These are phyloP conservation scores for Pseudomugil gertrudae DNA, from an alignment of 2,797 vertebrate species.

Conservation along the genomic window DNA sequence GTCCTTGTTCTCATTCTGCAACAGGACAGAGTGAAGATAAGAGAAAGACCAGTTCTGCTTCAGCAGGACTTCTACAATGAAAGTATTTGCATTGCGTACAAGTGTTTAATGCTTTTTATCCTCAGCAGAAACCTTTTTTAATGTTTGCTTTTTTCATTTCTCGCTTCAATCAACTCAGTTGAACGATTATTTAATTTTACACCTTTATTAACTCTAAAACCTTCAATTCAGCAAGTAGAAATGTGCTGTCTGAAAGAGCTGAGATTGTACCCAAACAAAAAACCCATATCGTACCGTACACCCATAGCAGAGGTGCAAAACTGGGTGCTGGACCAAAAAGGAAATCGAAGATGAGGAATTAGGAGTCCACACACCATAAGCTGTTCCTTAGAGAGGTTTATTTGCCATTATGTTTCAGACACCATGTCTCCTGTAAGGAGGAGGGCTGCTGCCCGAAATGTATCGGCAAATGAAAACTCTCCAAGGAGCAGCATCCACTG, in stretches of 20 bases:
- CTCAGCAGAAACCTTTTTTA: background rate
- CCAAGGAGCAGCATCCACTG: too few species aligned
- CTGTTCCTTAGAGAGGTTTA: too few species aligned
- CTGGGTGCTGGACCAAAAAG: too few species aligned
- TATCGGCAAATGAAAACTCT: too few species aligned
- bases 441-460: too few species aligned
- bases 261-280: too few species aligned
- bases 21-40: background rate
- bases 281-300: too few species aligned
- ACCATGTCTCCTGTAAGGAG: too few species aligned
- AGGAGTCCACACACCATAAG: too few species aligned
- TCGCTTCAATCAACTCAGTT: background rate
- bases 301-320: too few species aligned
- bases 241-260: background rate
- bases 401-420: too few species aligned
- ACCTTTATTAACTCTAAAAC: slow-evolving; percentile 3
- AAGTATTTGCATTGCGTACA: background rate
- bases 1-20: slow-evolving; percentile 78
- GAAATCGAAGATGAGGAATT: too few species aligned
- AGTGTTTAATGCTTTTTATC: slow-evolving; percentile 5
- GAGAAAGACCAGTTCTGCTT: background rate
- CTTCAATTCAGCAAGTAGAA: background rate
- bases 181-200: rapidly evolving
- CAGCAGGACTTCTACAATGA: background rate
- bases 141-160: background rate